These are phyloP conservation scores for Cololabis saira DNA, from an alignment of 2,113 vertebrate species.

Conservation along the genomic window DNA sequence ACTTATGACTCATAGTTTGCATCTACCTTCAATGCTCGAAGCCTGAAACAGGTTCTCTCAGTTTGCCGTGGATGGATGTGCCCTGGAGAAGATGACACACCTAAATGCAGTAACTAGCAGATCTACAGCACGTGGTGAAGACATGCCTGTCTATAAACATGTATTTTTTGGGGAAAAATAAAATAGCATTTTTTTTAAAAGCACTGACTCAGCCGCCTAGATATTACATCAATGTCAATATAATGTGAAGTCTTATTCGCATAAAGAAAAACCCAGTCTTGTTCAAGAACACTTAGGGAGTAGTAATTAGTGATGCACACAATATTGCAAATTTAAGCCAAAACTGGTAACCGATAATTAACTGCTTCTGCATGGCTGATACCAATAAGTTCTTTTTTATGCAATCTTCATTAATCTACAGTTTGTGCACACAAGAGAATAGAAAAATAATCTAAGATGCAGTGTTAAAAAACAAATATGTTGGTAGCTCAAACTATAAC, in stretches of 20 bases:
- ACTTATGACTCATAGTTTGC: constrained; percentile 53
- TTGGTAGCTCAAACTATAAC: no score
- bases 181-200: constrained; percentile 1
- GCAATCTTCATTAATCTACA: no score
- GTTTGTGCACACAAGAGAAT: no score
- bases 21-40: constrained; percentile 20
- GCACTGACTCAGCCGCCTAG: background rate
- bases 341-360: no score
- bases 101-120: constrained; percentile 59
- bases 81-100: constrained; percentile 58
- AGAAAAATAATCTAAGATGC: no score
- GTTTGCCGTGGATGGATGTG: constrained; percentile 50
- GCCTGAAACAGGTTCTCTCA: constrained; percentile 76
- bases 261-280: background rate
- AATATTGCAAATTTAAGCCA: no score
- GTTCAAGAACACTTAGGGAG: background rate
- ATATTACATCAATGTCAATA: constrained; percentile 1
- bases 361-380: no score
- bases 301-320: no score
- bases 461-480: no score
- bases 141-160: constrained; percentile 30
- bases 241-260: no score
- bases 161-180: no score
- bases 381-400: no score
- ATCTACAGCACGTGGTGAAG: constrained; percentile 1